A percentile compares a stretch with the other conserved stretches of the same genome.
Conservation (phyloP, 2,888 invertebrate species). For the Luperina testacea region DNA sequence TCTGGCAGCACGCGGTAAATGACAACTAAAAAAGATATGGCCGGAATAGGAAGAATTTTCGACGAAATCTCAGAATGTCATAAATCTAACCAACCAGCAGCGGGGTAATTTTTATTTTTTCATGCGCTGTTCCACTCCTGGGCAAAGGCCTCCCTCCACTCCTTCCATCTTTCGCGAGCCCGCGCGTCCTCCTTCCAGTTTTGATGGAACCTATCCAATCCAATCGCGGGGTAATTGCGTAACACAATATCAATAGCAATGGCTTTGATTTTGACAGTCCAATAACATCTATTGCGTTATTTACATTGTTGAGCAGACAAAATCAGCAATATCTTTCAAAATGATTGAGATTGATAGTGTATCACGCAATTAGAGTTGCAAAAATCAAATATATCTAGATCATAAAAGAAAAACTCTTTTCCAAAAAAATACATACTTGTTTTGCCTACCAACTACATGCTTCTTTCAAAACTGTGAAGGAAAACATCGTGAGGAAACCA, state of each 20-base stretch:
- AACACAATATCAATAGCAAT: background rate
- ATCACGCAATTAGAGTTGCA: background rate
- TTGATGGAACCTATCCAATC: no score
- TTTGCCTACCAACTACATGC: background rate
- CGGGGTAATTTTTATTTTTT: no score
- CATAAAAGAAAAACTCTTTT: background rate
- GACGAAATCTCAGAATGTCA: background rate
- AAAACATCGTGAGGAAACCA: background rate
- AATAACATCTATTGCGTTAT: background rate
- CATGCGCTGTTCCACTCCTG: no score
- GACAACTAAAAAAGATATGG: background rate
- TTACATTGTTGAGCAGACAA: no score
- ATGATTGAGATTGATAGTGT: no score
- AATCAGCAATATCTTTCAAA: no score
- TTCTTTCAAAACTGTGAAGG: background rate
- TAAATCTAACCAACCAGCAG: background rate
- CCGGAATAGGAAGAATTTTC: background rate
- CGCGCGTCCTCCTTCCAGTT: no score
- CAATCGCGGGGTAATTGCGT: background rate
- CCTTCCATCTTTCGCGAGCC: no score
- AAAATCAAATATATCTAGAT: background rate
- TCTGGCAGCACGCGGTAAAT: constrained; percentile 40
- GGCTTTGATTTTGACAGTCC: background rate
- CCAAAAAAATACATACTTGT: background rate
- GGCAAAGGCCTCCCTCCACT: no score